Conservation (phyloP, 2,113 vertebrate genomes). For the Hyperopisus bebe region DNA sequence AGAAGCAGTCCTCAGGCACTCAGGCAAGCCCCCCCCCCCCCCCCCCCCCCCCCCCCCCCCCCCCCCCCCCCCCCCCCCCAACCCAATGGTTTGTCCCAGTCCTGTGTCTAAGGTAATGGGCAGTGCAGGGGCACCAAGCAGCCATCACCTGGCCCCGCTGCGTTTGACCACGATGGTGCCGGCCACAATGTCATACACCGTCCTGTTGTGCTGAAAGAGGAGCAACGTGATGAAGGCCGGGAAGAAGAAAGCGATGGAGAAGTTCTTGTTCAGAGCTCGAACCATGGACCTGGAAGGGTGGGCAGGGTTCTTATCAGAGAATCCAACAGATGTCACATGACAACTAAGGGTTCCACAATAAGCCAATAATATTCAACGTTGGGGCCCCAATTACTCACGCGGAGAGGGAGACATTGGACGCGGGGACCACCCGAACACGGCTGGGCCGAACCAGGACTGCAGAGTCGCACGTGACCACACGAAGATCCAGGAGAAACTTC, state of each 20-base stretch:
- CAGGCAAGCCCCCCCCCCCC: background rate
- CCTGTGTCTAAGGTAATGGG: background rate
- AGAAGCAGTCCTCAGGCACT: background rate
- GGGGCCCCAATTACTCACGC: constrained; percentile 69
- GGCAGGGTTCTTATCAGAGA: background rate
- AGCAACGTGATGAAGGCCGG: constrained; percentile 91
- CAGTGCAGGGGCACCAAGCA: background rate
- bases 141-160: constrained; percentile 70
- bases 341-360: background rate
- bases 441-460: constrained; percentile 81
- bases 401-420: constrained; percentile 83
- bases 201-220: constrained; percentile 94
- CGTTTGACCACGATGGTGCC: constrained; percentile 92
- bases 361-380: background rate
- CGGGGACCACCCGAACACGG: constrained; percentile 82
- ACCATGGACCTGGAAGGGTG: constrained; percentile 73
- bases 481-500: constrained; percentile 86
- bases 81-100: background rate
- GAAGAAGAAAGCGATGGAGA: constrained; percentile 93
- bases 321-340: too few relatives aligned
- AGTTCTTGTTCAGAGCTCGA: constrained; percentile 92
- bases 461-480: constrained; percentile 84
- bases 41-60: background rate
- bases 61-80: background rate
- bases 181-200: constrained; percentile 90